Evolutionary conservation across 2,797 vertebrate species (phyloP), one percentile per base, ranked within the genome.

Genomic region (Moxostoma hubbsi): DNA sequence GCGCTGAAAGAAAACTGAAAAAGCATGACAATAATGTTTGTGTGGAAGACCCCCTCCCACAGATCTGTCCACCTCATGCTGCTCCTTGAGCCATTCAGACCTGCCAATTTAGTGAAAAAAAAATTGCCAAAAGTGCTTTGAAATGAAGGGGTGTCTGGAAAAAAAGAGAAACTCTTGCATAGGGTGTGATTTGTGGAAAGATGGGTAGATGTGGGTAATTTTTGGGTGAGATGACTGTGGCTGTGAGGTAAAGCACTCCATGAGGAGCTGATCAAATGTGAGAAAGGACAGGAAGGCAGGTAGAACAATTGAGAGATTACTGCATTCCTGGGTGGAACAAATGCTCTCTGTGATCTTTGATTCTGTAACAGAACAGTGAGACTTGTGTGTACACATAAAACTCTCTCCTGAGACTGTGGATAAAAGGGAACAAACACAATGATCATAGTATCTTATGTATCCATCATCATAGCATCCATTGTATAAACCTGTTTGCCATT

Each of bases 1-100:
- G 88, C 89, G 91, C 82, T 87, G 89, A 86, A 90, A 89, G 86
- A 87, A 90, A 93, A 93, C 4, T 93, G 93, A 89, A 92, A 92
- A 90, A 92, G 89, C 89, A 90, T 90, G 92, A 89, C 83, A 87
- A 93, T 92, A 90, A 91, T 86, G 85, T 85, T 84, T 77, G 80
- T 77, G 58, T 75, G n/a, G 84, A 87, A 47, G 51, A 57, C 15
- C 55, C 74, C 71, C 77, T 73, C 79, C 83, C 49, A 69, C 72
- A 83, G 81, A 80, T 67, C 76, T 79, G 79, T 85, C 80, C 82
- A 75, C 75, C 83, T 79, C 86, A 85, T 16, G 86, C 92, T 92
- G 93, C 88, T 93, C 88, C 86, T 82, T 78, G 87, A 90, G 89
- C 93, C 91, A 92, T 93, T 90, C 88, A 88, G 87, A 89, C 84